Evolutionary conservation across 2,113 vertebrate genomes (phyloP).

Genomic region (Tympanuchus pallidicinctus): DNA sequence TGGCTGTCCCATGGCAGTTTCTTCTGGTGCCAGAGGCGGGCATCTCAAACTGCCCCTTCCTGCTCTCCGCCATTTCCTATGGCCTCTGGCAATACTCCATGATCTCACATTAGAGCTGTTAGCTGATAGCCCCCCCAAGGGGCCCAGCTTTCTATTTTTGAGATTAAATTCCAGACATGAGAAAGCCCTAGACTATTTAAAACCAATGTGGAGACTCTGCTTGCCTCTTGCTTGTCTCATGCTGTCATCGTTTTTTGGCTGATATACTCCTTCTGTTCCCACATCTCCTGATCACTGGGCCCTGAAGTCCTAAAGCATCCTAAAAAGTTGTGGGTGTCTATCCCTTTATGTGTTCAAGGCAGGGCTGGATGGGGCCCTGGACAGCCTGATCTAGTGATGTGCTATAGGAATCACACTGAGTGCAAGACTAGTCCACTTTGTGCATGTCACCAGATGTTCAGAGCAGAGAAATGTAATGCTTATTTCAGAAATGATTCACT

Average conservation of each 20-base stretch:
- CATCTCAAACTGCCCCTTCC: not conserved
- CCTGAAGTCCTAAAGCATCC: not conserved
- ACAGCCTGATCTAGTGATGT: not conserved
- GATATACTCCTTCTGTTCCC: not conserved
- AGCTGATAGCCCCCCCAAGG: not conserved
- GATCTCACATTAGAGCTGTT: not conserved
- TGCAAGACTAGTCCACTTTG: rapidly evolving
- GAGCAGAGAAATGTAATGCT: not conserved
- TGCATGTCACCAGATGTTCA: not conserved
- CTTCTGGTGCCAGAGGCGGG: not conserved
- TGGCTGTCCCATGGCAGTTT: not conserved
- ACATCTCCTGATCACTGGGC: not conserved
- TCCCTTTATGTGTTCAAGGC: no score
- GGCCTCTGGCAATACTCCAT: not conserved
- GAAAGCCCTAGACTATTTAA: not conserved
- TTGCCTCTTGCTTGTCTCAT: not conserved
- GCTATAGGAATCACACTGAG: rapidly evolving
- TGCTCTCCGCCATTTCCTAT: rapidly evolving
- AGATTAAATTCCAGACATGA: not conserved
- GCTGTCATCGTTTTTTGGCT: not conserved
- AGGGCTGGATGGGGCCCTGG: no score
- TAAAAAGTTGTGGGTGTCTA: no score
- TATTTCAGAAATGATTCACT: not conserved
- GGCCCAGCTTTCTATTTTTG: not conserved
- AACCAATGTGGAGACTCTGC: rapidly evolving